Evolutionary conservation across 2,888 invertebrate species (phyloP).

Genomic region (Sycophila texana): DNA sequence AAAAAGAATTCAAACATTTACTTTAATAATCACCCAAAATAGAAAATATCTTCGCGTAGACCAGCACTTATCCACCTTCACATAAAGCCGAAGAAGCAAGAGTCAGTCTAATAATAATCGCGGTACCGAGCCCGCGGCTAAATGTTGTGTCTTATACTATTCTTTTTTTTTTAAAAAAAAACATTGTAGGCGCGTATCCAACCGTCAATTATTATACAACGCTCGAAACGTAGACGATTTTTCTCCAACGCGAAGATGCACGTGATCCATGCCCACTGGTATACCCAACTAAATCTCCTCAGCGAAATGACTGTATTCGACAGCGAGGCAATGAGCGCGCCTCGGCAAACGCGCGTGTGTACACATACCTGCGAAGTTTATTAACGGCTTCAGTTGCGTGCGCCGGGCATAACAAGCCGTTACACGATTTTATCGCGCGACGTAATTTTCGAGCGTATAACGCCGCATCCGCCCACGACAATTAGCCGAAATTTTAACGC

Average conservation of each 20-base stretch:
- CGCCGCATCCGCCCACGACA: background rate
- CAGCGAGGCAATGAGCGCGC: background rate
- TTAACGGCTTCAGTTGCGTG: conserved; percentile 4
- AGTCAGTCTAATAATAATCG: no score
- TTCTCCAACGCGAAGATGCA: background rate
- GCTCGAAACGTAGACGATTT: background rate
- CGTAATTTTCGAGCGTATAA: background rate
- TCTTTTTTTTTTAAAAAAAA: no score
- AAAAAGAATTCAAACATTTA: no score
- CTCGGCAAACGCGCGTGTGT: background rate
- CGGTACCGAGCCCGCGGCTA: background rate
- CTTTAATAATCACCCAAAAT: no score
- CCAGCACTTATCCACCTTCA: no score
- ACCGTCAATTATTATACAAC: conserved; percentile 5
- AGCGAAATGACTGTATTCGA: conserved; percentile 12
- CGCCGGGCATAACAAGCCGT: conserved; percentile 23
- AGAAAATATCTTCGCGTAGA: no score
- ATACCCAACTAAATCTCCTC: background rate
- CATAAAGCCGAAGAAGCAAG: no score
- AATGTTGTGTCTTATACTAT: no score
- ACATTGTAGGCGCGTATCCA: background rate
- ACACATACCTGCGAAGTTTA: background rate
- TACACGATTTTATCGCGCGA: conserved; percentile 24
- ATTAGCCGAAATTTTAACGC: background rate
- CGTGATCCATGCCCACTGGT: background rate